These are phyloP conservation scores for Mythimna albipuncta DNA, from an alignment of 2,888 invertebrate genomes.

Conservation along the genomic window DNA sequence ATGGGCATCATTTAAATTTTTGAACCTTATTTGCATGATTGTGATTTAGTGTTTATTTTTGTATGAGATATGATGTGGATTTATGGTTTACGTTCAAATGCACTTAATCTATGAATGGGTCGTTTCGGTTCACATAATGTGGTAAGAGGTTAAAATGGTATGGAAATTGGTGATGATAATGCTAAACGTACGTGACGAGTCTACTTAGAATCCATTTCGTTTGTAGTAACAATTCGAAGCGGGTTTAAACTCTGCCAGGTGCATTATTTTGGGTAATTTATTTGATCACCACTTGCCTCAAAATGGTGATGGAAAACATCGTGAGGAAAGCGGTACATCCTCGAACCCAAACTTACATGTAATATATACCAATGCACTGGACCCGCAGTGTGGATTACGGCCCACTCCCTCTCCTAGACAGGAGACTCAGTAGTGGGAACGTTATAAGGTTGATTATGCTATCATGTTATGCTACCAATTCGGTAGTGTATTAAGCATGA, in stretches of 20 bases:
- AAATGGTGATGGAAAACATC: too few relatives aligned
- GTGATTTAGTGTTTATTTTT: constrained; percentile 86
- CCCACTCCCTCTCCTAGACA: too few relatives aligned
- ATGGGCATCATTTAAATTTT: constrained; percentile 87
- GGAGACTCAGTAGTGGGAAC: too few relatives aligned
- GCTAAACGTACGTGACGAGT: constrained; percentile 38
- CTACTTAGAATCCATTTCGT: constrained; percentile 10
- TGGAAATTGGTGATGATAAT: constrained; percentile 54
- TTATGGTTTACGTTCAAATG: constrained; percentile 79
- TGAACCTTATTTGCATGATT: constrained; percentile 89
- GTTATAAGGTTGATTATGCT: too few relatives aligned
- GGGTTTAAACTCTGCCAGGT: too few relatives aligned
- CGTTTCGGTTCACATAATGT: constrained; percentile 66
- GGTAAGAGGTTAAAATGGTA: constrained; percentile 51
- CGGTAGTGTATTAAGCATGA: neutral
- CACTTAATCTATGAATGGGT: constrained; percentile 73
- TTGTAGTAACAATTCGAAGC: constrained; percentile 4
- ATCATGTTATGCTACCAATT: too few relatives aligned
- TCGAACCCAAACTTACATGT: too few relatives aligned
- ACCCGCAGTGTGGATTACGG: too few relatives aligned
- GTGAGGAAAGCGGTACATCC: too few relatives aligned
- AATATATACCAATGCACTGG: too few relatives aligned
- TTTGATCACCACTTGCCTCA: too few relatives aligned
- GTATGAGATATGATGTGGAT: constrained; percentile 74
- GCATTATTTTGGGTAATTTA: too few relatives aligned